Conservation (phyloP, 2,888 invertebrate species). For the Andrena bicolor region DNA sequence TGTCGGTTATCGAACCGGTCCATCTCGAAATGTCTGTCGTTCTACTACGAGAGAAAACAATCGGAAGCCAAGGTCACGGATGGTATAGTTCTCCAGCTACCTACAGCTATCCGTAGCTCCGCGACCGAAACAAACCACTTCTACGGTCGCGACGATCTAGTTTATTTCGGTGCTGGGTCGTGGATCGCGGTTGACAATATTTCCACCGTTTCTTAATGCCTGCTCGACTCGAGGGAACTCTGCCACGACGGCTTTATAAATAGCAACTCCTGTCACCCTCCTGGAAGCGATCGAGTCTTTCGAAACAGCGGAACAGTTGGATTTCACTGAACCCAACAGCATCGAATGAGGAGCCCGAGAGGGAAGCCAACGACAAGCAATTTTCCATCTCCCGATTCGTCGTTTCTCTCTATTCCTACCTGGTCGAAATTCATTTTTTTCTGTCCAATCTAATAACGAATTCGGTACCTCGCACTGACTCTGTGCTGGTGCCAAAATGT, state of each 20-base stretch:
- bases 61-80: not conserved
- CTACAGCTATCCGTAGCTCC: not conserved
- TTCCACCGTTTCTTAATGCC: constrained; percentile 74
- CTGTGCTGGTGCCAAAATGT: too few species aligned
- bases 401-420: not conserved
- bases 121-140: constrained; percentile 3
- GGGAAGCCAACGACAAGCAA: too few species aligned
- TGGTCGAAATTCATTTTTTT: not conserved
- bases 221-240: constrained; percentile 65
- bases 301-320: not conserved
- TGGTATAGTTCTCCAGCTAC: not conserved
- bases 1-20: too few species aligned
- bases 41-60: not conserved
- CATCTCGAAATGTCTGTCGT: too few species aligned
- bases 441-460: not conserved
- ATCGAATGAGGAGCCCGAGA: not conserved
- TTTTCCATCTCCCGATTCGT: too few species aligned
- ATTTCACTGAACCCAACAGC: not conserved
- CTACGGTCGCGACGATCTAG: constrained; percentile 31
- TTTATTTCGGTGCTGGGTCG: constrained; percentile 71
- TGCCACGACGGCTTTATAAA: constrained; percentile 70
- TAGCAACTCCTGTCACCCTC: constrained; percentile 62
- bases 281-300: constrained; percentile 63
- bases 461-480: too few species aligned
- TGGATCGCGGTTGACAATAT: constrained; percentile 70